phyloP scores from a whole-genome alignment of 2,888 invertebrate species.

The Polydrusus tereticollis region DNA sequence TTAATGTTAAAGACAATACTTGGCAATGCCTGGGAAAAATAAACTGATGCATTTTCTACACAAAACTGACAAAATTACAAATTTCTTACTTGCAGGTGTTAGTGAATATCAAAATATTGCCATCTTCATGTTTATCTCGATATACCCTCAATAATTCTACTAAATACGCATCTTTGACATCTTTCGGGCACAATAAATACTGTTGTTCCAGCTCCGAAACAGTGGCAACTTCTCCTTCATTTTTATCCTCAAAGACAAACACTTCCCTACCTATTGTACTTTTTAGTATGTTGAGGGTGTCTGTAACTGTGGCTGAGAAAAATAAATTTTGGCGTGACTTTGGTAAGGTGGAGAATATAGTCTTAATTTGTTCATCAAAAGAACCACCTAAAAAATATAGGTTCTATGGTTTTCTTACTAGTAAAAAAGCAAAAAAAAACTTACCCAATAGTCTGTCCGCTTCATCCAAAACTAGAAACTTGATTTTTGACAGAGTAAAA shows the following conservation, averaged over 20 bases:
- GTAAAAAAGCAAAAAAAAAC: not conserved
- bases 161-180: constrained; percentile 93
- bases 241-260: constrained; percentile 78
- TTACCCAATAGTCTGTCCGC: constrained; percentile 87
- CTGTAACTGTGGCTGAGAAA: constrained; percentile 96
- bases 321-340: constrained; percentile 87
- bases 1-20: constrained; percentile 88
- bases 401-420: too few species aligned
- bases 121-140: constrained; percentile 75
- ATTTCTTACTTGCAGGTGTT: constrained; percentile 90
- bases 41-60: not conserved
- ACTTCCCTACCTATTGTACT: constrained; percentile 71
- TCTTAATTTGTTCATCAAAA: constrained; percentile 85
- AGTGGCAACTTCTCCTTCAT: constrained; percentile 80
- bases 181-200: constrained; percentile 91
- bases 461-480: constrained; percentile 95
- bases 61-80: not conserved
- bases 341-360: constrained; percentile 83
- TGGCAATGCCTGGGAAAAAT: constrained; percentile 84
- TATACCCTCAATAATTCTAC: constrained; percentile 86
- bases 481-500: constrained; percentile 82
- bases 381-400: constrained; percentile 72
- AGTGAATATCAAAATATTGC: constrained; percentile 94
- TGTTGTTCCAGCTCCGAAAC: constrained; percentile 92
- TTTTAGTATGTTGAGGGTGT: constrained; percentile 79